A percentile compares a stretch with the other conserved stretches of the same genome.
Evolutionary conservation across 2,797 vertebrate genomes (phyloP).

Genomic region (Sphenodon punctatus): DNA sequence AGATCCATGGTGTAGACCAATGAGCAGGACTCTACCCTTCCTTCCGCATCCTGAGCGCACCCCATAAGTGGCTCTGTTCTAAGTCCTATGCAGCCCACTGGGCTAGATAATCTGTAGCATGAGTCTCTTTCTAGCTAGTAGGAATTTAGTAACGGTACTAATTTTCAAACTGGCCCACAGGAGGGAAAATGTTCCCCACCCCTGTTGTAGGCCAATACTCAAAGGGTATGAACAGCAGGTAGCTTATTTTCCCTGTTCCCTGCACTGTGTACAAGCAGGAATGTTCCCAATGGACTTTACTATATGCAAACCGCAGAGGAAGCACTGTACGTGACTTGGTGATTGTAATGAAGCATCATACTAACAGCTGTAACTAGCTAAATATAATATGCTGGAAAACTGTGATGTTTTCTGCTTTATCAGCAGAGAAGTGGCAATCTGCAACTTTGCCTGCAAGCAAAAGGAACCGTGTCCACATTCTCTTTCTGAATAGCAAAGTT

Average conservation of each 20-base stretch:
- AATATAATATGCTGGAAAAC: slow-evolving; percentile 13
- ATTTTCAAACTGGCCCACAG: no score
- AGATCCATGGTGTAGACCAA: no score
- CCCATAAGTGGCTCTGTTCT: no score
- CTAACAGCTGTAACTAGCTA: not conserved
- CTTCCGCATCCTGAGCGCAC: no score
- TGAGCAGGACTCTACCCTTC: no score
- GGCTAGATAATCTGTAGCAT: no score
- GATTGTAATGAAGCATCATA: slow-evolving; percentile 18
- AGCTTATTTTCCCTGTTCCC: not conserved
- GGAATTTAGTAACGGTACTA: no score
- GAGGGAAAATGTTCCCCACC: no score
- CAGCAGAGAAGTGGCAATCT: slow-evolving; percentile 1
- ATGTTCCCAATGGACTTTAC: slow-evolving; percentile 8
- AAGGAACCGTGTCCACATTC: slow-evolving; percentile 19
- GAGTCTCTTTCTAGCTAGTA: no score
- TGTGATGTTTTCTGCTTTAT: not conserved
- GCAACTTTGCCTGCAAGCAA: slow-evolving; percentile 23
- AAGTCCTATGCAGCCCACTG: no score
- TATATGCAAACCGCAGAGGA: not conserved
- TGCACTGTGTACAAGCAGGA: not conserved
- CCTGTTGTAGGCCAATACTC: no score
- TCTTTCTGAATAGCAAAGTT: slow-evolving; percentile 13
- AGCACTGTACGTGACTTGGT: not conserved
- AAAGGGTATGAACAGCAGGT: not conserved